phyloP scores from a whole-genome alignment of 2,797 vertebrate genomes.

The Poeciliopsis gracilis region DNA sequence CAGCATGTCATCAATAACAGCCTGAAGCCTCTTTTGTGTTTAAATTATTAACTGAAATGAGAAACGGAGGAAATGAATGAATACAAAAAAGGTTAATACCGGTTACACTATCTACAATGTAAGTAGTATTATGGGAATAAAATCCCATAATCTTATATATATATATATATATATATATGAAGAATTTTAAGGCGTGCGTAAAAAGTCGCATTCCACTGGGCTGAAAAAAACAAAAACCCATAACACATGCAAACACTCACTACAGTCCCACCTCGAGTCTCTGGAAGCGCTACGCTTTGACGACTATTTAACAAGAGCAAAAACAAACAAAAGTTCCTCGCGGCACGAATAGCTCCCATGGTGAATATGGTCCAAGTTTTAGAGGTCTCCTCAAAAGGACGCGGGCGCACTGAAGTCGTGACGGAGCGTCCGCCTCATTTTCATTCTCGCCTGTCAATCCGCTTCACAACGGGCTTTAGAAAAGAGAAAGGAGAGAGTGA shows the following conservation, averaged over 20 bases:
- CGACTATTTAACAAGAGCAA: conserved; percentile 85
- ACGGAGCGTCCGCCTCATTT: conserved; percentile 83
- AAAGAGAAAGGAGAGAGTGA: conserved; percentile 68
- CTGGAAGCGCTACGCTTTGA: conserved; percentile 79
- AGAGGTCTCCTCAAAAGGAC: conserved; percentile 79
- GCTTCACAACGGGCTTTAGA: conserved; percentile 77
- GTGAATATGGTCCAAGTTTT: conserved; percentile 80
- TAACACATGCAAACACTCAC: conserved; percentile 45
- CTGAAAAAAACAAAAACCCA: conserved; percentile 47
- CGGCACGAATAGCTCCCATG: conserved; percentile 83
- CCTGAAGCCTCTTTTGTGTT: background rate
- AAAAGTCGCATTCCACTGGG: conserved; percentile 51
- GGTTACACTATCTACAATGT: background rate
- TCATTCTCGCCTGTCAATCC: conserved; percentile 83
- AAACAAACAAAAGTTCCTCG: conserved; percentile 83
- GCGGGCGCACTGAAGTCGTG: conserved; percentile 80
- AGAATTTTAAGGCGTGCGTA: conserved; percentile 65
- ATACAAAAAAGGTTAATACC: background rate
- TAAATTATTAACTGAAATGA: background rate
- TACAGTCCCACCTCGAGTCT: conserved; percentile 82
- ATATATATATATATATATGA: background rate
- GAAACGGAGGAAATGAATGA: background rate
- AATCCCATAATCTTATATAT: background rate
- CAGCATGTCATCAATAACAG: background rate
- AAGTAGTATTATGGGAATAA: background rate